Evolutionary conservation across 2,888 invertebrate genomes (phyloP), one percentile per base, ranked within the genome.

Genomic region (Exephanes ischioxanthus): DNA sequence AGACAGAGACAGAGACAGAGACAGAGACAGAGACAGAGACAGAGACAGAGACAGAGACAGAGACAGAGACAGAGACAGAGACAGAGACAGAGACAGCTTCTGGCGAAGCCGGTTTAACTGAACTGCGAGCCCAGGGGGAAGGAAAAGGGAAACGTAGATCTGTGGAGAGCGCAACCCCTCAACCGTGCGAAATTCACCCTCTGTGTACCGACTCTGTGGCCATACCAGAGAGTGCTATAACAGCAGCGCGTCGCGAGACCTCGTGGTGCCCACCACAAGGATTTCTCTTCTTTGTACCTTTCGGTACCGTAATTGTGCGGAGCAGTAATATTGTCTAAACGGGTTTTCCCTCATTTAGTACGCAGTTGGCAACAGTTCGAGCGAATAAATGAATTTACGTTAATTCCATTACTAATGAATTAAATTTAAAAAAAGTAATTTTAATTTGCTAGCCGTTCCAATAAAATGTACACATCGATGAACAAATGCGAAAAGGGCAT

Each of bases 131-230:
- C 63, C 14, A 45, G 55, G 61, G 33, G 41, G 55, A 48, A 72
- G 33, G 48, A 41, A 63, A 19, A 48, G 75, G 55, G 58, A 68
- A 77, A 72, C 61, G 68, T 77, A 68, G 75, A 71, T 75, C 58
- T 79, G 70, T 37, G 75, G 55, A 66, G 45, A 14, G 53, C 19
- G 55, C 63, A 53, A 67, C 58, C 84, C 84, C 78, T 68, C 68
- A 78, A 86, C 73, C 85, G 86, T 86, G 86, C 85, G 84, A 88
- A 90, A 88, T 89, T 89, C 88, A 86, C 88, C 87, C 86, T 86
- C 82, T 86, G 81, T 82, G 45, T 81, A 70, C 81, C 78, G 71
- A 75, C 82, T 72, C 71, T 80, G 82, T 58, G 73, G 78, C 78
- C 81, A 55, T 73, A 75, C 3, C 58, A 41, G 30, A 11, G 70